Evolutionary conservation across 2,888 invertebrate genomes (phyloP).

Genomic region (Brenthis daphne): DNA sequence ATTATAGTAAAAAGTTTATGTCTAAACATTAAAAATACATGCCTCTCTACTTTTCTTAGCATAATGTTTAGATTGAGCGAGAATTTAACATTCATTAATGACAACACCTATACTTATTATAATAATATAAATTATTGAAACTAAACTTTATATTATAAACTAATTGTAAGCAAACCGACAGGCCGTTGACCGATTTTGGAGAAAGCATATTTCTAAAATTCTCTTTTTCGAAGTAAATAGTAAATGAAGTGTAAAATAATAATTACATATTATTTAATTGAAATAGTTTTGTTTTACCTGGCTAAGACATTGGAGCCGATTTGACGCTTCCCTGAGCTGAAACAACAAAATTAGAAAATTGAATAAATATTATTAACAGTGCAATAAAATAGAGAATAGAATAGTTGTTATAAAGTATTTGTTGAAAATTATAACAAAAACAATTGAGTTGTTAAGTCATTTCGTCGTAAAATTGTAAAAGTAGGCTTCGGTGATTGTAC

Average conservation of each 20-base stretch:
- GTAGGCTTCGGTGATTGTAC: slow-evolving; percentile 5
- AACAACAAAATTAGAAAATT: slow-evolving; percentile 56
- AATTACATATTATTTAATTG: slow-evolving; percentile 12
- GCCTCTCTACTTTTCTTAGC: too few relatives aligned
- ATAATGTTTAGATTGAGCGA: too few relatives aligned
- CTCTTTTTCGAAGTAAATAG: too few relatives aligned
- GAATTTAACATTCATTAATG: too few relatives aligned
- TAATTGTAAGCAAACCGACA: too few relatives aligned
- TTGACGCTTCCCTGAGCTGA: slow-evolving; percentile 90
- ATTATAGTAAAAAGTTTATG: too few relatives aligned
- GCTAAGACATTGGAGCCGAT: slow-evolving; percentile 93
- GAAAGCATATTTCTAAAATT: too few relatives aligned
- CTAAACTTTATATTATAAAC: too few relatives aligned
- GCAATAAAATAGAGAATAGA: slow-evolving; percentile 26
- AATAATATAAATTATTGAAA: too few relatives aligned
- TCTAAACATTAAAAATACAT: too few relatives aligned
- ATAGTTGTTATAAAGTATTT: slow-evolving; percentile 1
- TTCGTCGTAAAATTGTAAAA: slow-evolving; percentile 14
- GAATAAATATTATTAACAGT: not conserved
- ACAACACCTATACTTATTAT: not conserved
- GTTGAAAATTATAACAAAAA: not conserved
- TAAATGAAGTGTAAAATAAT: too few relatives aligned
- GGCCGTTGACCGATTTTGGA: too few relatives aligned
- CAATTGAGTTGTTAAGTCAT: slow-evolving; percentile 1
- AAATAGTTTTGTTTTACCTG: slow-evolving; percentile 79